Conservation (phyloP, 2,888 invertebrate species). For the Beris morrisii region DNA sequence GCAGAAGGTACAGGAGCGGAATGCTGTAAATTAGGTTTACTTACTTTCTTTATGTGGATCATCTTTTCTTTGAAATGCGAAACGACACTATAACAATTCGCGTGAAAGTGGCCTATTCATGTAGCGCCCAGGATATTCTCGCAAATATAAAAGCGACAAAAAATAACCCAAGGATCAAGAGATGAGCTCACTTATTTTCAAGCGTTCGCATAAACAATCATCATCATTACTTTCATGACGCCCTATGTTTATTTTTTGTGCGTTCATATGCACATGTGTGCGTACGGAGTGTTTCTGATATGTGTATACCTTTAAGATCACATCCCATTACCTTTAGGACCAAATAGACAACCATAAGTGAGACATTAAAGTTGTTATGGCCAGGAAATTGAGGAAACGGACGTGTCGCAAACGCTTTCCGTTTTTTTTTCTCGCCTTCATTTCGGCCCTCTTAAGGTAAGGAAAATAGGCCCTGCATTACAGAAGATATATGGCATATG, state of each 20-base stretch:
- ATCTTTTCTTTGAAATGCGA: constrained; percentile 10
- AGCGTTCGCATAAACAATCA: constrained; percentile 33
- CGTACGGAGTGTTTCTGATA: constrained; percentile 3
- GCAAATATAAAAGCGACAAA: neutral
- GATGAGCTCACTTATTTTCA: constrained; percentile 29
- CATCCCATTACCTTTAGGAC: constrained; percentile 28
- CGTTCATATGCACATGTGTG: neutral
- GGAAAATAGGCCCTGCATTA: constrained; percentile 12
- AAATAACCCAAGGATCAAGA: constrained; percentile 13
- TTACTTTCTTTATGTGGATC: constrained; percentile 25
- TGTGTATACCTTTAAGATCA: neutral
- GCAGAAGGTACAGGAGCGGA: constrained; percentile 8
- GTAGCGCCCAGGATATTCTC: neutral
- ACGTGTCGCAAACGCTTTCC: constrained; percentile 29
- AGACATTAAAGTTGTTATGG: constrained; percentile 32
- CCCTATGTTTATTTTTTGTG: constrained; percentile 10
- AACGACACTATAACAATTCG: constrained; percentile 2
- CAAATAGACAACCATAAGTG: constrained; percentile 30
- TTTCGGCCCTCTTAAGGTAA: neutral
- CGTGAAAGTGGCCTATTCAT: too few relatives aligned
- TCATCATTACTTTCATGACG: constrained; percentile 31
- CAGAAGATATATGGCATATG: constrained; percentile 10
- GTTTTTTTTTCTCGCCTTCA: constrained; percentile 6
- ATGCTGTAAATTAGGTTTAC: constrained; percentile 27
- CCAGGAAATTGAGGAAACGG: constrained; percentile 26